phyloP scores from a whole-genome alignment of 2,797 vertebrate species.

The Cyprinella venusta region DNA sequence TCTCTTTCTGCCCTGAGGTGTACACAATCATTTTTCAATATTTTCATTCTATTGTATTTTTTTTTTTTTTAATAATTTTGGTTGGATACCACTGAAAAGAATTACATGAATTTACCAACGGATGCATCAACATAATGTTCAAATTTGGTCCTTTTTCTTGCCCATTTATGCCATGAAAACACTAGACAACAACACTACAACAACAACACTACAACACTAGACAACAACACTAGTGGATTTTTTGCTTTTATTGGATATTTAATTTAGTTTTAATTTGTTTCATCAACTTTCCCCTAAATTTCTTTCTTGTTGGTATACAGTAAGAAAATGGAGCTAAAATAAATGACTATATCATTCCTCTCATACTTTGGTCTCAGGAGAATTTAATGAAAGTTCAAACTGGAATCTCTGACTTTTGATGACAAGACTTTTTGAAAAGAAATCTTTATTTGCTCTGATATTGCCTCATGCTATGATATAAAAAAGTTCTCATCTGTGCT shows the following conservation, averaged over 20 bases:
- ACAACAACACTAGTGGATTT: not conserved
- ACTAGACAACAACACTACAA: not conserved
- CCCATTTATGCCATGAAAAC: not conserved
- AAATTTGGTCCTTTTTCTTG: not conserved
- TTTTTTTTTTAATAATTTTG: not conserved
- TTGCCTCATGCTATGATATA: not conserved
- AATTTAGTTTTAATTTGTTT: not conserved
- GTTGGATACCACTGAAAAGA: not conserved
- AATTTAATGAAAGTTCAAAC: not conserved
- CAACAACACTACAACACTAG: too few relatives aligned
- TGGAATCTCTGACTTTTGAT: not conserved
- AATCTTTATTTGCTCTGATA: not conserved
- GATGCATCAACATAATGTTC: not conserved
- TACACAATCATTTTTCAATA: constrained; percentile 7
- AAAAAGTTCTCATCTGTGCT: not conserved
- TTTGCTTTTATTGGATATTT: not conserved
- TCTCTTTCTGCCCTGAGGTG: constrained; percentile 12
- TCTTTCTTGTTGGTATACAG: not conserved
- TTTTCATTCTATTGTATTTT: not conserved
- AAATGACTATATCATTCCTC: not conserved
- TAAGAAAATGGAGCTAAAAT: not conserved
- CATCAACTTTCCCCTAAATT: not conserved
- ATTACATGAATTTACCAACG: not conserved
- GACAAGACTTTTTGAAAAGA: not conserved
- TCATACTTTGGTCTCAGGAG: not conserved